A percentile compares a stretch with the other conserved stretches of the same genome.
Evolutionary conservation across 2,797 vertebrate genomes (phyloP).

Genomic region (Muraenolepis orangiensis): DNA sequence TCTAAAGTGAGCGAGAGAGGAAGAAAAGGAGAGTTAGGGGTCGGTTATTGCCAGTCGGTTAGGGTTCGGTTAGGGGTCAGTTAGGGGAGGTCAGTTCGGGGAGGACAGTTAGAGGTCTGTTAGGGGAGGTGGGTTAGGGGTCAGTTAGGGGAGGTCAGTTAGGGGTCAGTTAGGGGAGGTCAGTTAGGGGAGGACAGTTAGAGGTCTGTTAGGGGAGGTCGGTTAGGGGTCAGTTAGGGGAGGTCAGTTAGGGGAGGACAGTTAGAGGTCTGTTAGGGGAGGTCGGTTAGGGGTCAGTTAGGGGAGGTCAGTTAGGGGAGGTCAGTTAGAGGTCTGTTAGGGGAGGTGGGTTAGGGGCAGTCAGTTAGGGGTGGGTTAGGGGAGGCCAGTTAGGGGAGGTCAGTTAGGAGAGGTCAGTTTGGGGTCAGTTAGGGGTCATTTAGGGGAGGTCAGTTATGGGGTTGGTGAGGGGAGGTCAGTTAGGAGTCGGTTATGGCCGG

Average conservation of each 20-base stretch:
- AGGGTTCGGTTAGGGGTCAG: not conserved
- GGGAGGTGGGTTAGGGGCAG: no score
- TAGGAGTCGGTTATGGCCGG: no score
- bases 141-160: no score
- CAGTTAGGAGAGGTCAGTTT: no score
- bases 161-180: not conserved
- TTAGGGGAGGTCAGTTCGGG: not conserved
- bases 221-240: not conserved
- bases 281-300: not conserved
- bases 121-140: no score
- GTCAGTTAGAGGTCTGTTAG: no score
- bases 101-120: no score
- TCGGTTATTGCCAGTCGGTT: no score
- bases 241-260: conserved; percentile 7
- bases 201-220: no score
- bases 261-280: no score
- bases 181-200: conserved; percentile 7
- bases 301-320: not conserved
- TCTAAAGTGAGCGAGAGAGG: not conserved
- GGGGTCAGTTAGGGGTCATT: no score
- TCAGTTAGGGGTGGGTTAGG: not conserved
- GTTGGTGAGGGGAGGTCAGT: no score
- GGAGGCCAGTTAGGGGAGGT: conserved; percentile 4
- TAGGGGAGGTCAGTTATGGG: not conserved
- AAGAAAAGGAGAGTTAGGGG: conserved; percentile 7